Evolutionary conservation across 2,888 invertebrate genomes (phyloP), one percentile per base, ranked within the genome.

Genomic region (Rhogogaster chlorosoma): DNA sequence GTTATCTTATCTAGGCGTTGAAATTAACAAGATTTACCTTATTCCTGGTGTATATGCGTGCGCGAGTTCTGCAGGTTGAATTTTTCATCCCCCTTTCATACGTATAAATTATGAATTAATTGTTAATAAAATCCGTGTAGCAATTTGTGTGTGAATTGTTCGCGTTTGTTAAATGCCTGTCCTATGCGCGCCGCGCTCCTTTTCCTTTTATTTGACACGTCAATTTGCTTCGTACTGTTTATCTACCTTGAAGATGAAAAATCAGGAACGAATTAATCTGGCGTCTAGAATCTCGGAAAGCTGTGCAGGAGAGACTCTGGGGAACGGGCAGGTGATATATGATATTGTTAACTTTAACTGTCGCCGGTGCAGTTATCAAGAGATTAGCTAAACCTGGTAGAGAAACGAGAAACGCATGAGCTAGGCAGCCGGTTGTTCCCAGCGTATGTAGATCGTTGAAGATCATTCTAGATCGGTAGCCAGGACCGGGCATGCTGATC

Each of bases 401-500:
- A 32, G 38, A 36, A 9, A 12, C 53, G 29, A 6, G 12, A 53
- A 61, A 80, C 80, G 80, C 80, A 80, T 32, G 77, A 38, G 80
- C 22, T 36, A 38, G 22, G n/a, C 10, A n/a, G 12, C 15, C 6
- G 57, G 7, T 73, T 80, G 36, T 83, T 83, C 83, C 83, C 83
- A 83, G 88, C 75, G 87, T 89, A 90, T 90, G 91, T 90, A 91
- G 90, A 91, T 90, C 90, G 87, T 86, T 87, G 86, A 86, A 86
- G 88, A 89, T 89, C 86, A 86, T 88, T 83, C 85, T 86, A 86
- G 88, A 89, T 91, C 89, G 86, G 86, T 88, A 88, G 87, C 89
- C 38, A 61, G 86, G 87, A 88, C 87, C 89, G 87, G 87, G 88
- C 88, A 87, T 88, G 87, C 87, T 88, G 90, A 91, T 91, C 91